These are phyloP conservation scores for Odocoileus virginianus DNA, from an alignment of 2,113 vertebrate species.

Conservation along the genomic window DNA sequence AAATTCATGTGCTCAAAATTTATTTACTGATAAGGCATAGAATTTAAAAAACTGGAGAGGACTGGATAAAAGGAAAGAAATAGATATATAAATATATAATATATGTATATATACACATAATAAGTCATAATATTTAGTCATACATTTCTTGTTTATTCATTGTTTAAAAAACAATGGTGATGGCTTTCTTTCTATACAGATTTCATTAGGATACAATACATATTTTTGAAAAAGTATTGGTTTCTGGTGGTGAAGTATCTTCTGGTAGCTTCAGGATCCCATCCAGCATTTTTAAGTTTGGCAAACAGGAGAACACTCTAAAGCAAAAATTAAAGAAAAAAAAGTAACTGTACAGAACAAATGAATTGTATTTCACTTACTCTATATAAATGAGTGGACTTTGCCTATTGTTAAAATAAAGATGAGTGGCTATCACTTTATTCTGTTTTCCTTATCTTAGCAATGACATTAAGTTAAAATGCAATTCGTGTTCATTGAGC, in stretches of 20 bases:
- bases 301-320: constrained; percentile 94
- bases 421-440: neutral
- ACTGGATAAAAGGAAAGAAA: neutral
- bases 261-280: constrained; percentile 92
- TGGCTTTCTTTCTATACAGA: neutral
- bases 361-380: constrained; percentile 12
- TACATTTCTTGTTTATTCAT: neutral
- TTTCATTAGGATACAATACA: constrained; percentile 86
- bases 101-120: neutral
- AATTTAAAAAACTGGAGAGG: neutral
- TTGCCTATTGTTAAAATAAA: neutral
- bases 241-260: constrained; percentile 80
- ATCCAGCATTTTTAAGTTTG: constrained; percentile 93
- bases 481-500: neutral
- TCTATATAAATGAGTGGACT: neutral
- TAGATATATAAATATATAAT: neutral
- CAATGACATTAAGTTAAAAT: neutral
- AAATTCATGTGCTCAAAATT: neutral
- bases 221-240: constrained; percentile 80
- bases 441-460: neutral
- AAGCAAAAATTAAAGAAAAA: constrained; percentile 53
- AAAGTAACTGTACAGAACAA: neutral
- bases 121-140: neutral
- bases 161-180: neutral
- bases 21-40: neutral